Evolutionary conservation across 1,140 invertebrate species (phyloP).

Genomic region (Gonioctena quinquepunctata): DNA sequence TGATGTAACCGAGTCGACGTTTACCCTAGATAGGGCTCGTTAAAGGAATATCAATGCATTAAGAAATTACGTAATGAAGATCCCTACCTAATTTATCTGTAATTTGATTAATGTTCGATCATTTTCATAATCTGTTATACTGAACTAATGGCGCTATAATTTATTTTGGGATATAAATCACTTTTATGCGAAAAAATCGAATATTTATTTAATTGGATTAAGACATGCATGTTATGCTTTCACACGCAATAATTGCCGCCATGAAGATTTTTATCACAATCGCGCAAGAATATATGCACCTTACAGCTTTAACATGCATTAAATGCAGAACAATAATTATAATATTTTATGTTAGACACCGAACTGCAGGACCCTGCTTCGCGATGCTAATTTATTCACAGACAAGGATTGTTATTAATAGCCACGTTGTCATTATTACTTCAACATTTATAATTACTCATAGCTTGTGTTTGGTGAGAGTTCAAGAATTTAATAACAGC

Average conservation of each 20-base stretch:
- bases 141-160: not conserved
- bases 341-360: not conserved
- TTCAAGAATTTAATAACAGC: not conserved
- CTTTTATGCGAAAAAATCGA: not conserved
- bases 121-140: not conserved
- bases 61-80: not conserved
- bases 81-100: not conserved
- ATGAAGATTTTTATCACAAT: not conserved
- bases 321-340: not conserved
- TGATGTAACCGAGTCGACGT: not conserved
- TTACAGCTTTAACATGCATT: not conserved
- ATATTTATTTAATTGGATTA: slow-evolving; percentile 15
- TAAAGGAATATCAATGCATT: not conserved
- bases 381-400: not conserved
- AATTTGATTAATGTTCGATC: slow-evolving; percentile 6
- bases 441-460: not conserved
- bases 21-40: not conserved
- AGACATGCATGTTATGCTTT: slow-evolving; percentile 4
- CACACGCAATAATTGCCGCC: not conserved
- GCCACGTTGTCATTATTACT: not conserved
- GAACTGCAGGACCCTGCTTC: not conserved
- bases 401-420: not conserved
- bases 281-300: too few species aligned
- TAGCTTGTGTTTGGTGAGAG: not conserved
- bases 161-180: not conserved